Evolutionary conservation across 2,797 vertebrate genomes (phyloP), one percentile per base, ranked within the genome.

Genomic region (Phaenicophaeus curvirostris): DNA sequence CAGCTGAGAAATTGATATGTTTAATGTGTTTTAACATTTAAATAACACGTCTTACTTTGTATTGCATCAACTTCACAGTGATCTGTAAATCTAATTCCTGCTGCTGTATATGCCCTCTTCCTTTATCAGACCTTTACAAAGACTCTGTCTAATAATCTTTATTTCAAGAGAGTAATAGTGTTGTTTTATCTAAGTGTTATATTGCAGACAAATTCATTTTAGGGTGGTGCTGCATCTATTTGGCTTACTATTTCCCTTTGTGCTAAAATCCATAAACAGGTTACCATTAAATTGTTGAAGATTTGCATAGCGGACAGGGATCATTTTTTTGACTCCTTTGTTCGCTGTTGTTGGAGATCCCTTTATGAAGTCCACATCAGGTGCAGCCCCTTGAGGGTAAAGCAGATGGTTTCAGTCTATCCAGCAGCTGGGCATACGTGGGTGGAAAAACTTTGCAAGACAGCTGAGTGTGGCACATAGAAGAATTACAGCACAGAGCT

Each of bases 391-490:
- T 92, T 74, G 62, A 87, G 65, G 48, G 58, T 68, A 77, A 85
- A 94, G 79, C 94, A 95, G 94, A 93, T 96, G 87, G 89, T 75
- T 84, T 65, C 50, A 61, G 57, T 92, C 93, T 96, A 44, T 92
- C 93, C 82, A 94, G 93, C 79, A 95, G 82, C 82, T 94, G 91
- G 68, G 69, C 17, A 54, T 75, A 85, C 0, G 15, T 88, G 62
- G 79, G 68, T 61, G 75, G 89, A 85, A 91, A 94, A 87, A 42
- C 57, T 77, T 68, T 62, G 50, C 50, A 77, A 94, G 87, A 42
- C 62, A 95, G 87, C 42, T 83, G 68, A 92, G 28, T 58, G 42
- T 81, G 77, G 57, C 79, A 86, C 2, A 2, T 76, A 65, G 54
- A 85, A 72, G 54, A 87, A 33, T 37, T 85, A 19, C 31, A 71